Percentiles rank a stretch among this genome's conserved stretches.
Evolutionary conservation across 2,113 vertebrate genomes (phyloP).

Genomic region (Scomber scombrus): DNA sequence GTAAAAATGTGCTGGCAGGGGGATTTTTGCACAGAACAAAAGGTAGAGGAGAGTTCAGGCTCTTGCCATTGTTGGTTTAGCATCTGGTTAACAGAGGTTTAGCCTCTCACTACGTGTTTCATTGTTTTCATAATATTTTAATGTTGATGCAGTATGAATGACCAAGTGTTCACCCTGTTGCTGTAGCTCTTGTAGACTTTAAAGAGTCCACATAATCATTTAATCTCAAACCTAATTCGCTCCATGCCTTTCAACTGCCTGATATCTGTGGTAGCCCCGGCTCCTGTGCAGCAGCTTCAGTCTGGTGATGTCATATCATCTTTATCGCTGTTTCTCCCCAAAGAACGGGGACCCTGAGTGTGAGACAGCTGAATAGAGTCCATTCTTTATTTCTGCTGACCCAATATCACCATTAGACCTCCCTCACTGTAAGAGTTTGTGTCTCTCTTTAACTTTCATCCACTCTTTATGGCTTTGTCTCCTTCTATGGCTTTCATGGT

Average conservation of each 20-base stretch:
- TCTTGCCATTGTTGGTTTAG: constrained; percentile 45
- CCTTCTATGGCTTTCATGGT: constrained; percentile 1
- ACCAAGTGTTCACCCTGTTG: constrained; percentile 20
- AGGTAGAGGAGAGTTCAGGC: constrained; percentile 45
- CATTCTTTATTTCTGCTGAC: constrained; percentile 48
- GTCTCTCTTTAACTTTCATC: constrained; percentile 3
- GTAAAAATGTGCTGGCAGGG: constrained; percentile 61
- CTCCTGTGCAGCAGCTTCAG: constrained; percentile 32
- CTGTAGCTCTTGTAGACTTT: constrained; percentile 17
- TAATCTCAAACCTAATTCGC: constrained; percentile 40
- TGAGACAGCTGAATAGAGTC: constrained; percentile 46
- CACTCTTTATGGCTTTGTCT: constrained; percentile 20
- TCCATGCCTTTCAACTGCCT: constrained; percentile 17
- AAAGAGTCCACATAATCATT: constrained; percentile 20
- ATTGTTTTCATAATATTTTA: constrained; percentile 23
- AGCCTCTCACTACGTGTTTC: neutral
- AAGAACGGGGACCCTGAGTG: constrained; percentile 22
- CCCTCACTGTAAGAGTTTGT: constrained; percentile 17
- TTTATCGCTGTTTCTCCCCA: constrained; percentile 52
- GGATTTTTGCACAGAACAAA: constrained; percentile 49
- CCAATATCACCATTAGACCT: constrained; percentile 36
- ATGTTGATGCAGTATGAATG: neutral
- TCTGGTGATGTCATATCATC: constrained; percentile 52
- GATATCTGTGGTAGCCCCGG: constrained; percentile 20
- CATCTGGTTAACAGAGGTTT: constrained; percentile 31